phyloP scores from a whole-genome alignment of 2,797 vertebrate genomes.

The Luscinia megarhynchos region DNA sequence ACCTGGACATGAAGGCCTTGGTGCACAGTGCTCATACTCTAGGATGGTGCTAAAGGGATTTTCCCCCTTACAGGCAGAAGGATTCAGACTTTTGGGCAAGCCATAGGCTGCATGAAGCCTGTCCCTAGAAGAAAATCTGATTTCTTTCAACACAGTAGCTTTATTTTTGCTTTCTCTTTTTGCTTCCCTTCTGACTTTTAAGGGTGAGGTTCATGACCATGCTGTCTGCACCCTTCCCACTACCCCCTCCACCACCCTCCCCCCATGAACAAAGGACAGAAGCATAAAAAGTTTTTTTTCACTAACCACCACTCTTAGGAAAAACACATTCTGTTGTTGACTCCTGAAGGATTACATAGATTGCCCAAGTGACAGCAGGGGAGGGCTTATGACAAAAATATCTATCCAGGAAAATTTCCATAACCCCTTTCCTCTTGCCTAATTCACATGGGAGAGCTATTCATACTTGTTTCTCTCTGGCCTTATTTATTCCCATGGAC shows the following conservation, averaged over 20 bases:
- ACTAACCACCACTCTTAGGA: background rate
- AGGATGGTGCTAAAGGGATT: background rate
- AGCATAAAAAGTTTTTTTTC: background rate
- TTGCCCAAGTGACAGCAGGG: background rate
- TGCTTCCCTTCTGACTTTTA: background rate
- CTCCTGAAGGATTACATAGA: background rate
- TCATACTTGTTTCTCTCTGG: background rate
- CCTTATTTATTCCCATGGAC: background rate
- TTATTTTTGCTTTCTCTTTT: background rate
- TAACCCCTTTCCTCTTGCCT: background rate
- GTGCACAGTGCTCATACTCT: background rate
- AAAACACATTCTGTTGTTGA: background rate
- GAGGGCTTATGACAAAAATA: background rate
- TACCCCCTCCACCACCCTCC: background rate
- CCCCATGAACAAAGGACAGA: background rate
- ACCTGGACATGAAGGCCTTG: background rate
- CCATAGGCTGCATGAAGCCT: background rate
- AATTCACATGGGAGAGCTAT: background rate
- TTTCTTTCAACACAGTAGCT: background rate
- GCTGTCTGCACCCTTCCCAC: background rate
- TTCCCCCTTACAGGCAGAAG: background rate
- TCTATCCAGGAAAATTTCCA: background rate
- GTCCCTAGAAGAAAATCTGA: background rate
- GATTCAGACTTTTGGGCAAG: background rate
- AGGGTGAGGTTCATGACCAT: rapidly evolving